Percentiles rank a stretch among this genome's conserved stretches.
phyloP scores from a whole-genome alignment of 2,888 invertebrate genomes.

The Andrena bucephala region DNA sequence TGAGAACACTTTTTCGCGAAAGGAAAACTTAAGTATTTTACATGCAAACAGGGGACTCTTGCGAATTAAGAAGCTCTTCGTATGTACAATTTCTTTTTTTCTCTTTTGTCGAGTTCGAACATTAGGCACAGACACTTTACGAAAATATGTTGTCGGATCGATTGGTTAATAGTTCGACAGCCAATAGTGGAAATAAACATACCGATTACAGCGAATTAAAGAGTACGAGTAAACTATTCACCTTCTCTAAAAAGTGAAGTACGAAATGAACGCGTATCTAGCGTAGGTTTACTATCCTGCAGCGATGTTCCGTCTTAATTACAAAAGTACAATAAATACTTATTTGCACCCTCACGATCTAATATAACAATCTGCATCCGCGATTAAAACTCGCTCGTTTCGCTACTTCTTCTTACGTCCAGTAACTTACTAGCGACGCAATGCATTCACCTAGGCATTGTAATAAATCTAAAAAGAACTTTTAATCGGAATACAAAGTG shows the following conservation, averaged over 20 bases:
- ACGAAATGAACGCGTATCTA: slow-evolving; percentile 18
- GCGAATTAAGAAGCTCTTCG: slow-evolving; percentile 58
- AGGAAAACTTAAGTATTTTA: slow-evolving; percentile 59
- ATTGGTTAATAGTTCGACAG: slow-evolving; percentile 15
- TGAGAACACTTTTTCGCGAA: slow-evolving; percentile 65
- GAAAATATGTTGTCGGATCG: slow-evolving; percentile 16
- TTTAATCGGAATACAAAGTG: slow-evolving; percentile 16
- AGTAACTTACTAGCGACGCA: slow-evolving; percentile 36
- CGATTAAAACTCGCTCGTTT: slow-evolving; percentile 25
- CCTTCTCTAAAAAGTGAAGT: slow-evolving; percentile 1
- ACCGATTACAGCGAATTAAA: neutral
- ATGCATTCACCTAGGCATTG: slow-evolving; percentile 23
- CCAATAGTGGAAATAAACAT: slow-evolving; percentile 17
- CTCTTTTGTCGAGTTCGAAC: neutral
- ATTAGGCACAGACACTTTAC: slow-evolving; percentile 6
- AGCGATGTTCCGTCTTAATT: slow-evolving; percentile 33
- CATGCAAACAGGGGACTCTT: slow-evolving; percentile 58
- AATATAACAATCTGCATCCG: slow-evolving; percentile 35
- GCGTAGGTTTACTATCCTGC: slow-evolving; percentile 12
- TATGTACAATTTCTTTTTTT: slow-evolving; percentile 24
- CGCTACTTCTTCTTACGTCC: slow-evolving; percentile 34
- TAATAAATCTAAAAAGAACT: slow-evolving; percentile 21
- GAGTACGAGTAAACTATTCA: slow-evolving; percentile 19
- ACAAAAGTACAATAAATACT: slow-evolving; percentile 55
- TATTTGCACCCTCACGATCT: slow-evolving; percentile 32